phyloP scores from a whole-genome alignment of 2,113 vertebrate genomes.

The Benitochromis conjunctus region DNA sequence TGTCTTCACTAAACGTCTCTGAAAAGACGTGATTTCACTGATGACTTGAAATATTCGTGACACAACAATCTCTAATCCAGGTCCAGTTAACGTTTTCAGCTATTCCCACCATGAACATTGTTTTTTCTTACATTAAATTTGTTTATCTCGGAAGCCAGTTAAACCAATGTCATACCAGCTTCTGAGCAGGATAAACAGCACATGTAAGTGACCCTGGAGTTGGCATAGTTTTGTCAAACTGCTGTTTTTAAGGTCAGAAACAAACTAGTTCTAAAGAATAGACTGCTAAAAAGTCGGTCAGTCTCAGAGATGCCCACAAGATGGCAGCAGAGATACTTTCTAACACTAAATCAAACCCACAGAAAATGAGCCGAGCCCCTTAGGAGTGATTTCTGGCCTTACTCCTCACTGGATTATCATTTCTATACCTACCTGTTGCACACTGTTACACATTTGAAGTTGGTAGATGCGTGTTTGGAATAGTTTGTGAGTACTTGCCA shows the following conservation, averaged over 20 bases:
- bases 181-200: background rate
- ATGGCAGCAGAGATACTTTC: conserved; percentile 1
- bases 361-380: background rate
- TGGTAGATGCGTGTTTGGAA: conserved; percentile 1
- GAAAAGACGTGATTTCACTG: background rate
- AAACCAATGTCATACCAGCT: background rate
- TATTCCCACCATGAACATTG: rapidly evolving
- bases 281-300: background rate
- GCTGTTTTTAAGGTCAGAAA: background rate
- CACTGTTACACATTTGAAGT: conserved; percentile 1
- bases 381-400: background rate
- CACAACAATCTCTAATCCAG: background rate
- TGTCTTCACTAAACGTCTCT: background rate
- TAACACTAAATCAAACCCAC: background rate
- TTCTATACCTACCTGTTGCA: background rate
- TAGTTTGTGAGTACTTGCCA: conserved; percentile 37
- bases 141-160: background rate
- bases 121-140: background rate
- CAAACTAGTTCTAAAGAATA: background rate
- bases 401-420: background rate
- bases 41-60: background rate
- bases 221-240: background rate
- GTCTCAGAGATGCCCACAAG: background rate
- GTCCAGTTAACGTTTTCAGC: background rate
- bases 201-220: background rate